Evolutionary conservation across 2,113 vertebrate species (phyloP), one percentile per base, ranked within the genome.

Genomic region (Chloebia gouldiae): DNA sequence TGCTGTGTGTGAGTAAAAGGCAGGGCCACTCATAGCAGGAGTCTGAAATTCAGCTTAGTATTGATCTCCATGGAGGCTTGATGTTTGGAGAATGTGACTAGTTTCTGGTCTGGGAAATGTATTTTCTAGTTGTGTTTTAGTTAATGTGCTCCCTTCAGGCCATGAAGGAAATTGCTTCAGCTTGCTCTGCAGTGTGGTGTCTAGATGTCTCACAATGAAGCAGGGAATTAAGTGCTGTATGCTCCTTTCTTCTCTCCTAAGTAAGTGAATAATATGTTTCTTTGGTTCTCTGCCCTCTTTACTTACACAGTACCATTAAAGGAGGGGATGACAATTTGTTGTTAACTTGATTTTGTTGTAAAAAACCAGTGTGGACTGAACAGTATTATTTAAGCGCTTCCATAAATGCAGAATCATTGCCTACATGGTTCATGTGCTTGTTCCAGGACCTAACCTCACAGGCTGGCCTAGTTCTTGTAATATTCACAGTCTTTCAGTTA

Each of bases 51-150:
- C 53, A 77, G 4, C 33, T 80, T 90, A 70, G 3, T 49, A 18
- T 69, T 33, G 4, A 7, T 49, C 37, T 59, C 28, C 77, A 1
- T 0, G 0, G 30, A 60, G 9, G 4, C 20, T 81, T 3, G 0
- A 3, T 51, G 7, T 45, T 53, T 86, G 37, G 10, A 37, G 33
- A 12, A 53, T 21, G 21, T 65, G n/a, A 17, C 6, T 7, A 14
- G 3, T 65, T 69, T 53, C 57, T 72, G 15, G 17, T 86, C 45
- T n/a, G 40, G 23, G 16, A 81, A 53, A 49, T 53, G 10, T 15
- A 15, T 68, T 56, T 89, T 64, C 28, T 91, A 37, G 35, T 33
- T 65, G 25, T 25, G 23, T 10, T 78, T 78, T 70, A 76, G n/a
- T 81, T 76, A 39, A 44, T 70, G 27, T 76, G 7, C 9, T 86